These are phyloP conservation scores for Chloropsis cyanopogon DNA, from an alignment of 2,113 vertebrate genomes.

Conservation along the genomic window DNA sequence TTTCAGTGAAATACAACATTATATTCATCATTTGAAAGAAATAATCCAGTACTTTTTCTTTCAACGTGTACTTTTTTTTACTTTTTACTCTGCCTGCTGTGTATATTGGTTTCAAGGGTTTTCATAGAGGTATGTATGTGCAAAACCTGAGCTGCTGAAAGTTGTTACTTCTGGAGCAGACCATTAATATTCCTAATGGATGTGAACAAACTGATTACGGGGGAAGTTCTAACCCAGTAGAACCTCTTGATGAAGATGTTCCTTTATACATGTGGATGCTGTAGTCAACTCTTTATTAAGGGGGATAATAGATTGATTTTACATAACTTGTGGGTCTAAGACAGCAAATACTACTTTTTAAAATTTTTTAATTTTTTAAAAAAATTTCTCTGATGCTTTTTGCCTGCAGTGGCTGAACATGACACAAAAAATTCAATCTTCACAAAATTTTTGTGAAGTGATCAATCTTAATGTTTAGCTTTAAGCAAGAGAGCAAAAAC, in stretches of 20 bases:
- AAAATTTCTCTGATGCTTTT: not conserved
- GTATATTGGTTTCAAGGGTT: not conserved
- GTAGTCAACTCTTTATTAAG: not conserved
- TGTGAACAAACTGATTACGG: not conserved
- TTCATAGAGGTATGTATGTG: not conserved
- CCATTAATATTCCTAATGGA: not conserved
- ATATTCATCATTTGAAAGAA: not conserved
- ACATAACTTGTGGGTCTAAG: not conserved
- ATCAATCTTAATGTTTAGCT: not conserved
- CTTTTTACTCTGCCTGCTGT: rapidly evolving
- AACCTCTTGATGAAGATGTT: not conserved
- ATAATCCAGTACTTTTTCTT: not conserved
- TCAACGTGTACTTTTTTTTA: not conserved
- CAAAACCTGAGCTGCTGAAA: not conserved
- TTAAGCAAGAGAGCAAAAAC: not conserved
- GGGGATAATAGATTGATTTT: not conserved
- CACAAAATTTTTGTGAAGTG: not conserved
- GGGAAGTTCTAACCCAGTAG: not conserved
- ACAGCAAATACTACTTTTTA: not conserved
- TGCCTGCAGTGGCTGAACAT: not conserved
- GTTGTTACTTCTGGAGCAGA: not conserved
- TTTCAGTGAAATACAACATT: not conserved
- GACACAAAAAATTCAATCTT: not conserved
- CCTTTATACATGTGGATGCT: not conserved
- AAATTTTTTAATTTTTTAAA: not conserved